These are phyloP conservation scores for Rhaphigaster nebulosa DNA, from an alignment of 2,888 invertebrate species.

Conservation along the genomic window DNA sequence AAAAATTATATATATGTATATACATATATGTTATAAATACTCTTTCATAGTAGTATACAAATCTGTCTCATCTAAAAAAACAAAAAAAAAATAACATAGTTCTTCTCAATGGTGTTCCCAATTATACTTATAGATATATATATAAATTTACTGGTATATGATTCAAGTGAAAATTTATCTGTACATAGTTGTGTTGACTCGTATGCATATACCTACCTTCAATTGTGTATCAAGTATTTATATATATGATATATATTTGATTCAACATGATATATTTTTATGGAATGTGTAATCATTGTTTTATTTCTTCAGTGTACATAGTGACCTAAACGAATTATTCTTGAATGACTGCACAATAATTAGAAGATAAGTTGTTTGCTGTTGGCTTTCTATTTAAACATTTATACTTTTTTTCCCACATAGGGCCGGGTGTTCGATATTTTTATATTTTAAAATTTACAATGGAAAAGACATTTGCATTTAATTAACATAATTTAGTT, in stretches of 20 bases:
- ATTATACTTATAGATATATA: slow-evolving; percentile 14
- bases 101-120: slow-evolving; percentile 24
- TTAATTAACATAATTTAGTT: neutral
- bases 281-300: slow-evolving; percentile 55
- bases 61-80: slow-evolving; percentile 9
- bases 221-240: slow-evolving; percentile 47
- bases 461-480: slow-evolving; percentile 16
- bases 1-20: slow-evolving; percentile 52
- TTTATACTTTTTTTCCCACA: slow-evolving; percentile 20
- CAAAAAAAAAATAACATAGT: neutral
- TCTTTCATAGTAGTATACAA: slow-evolving; percentile 10
- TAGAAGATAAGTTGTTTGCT: slow-evolving; percentile 51
- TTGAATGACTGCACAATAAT: slow-evolving; percentile 55
- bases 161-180: slow-evolving; percentile 18
- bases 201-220: slow-evolving; percentile 51
- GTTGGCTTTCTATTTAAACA: slow-evolving; percentile 43
- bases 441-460: slow-evolving; percentile 3
- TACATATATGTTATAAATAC: slow-evolving; percentile 50
- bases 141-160: slow-evolving; percentile 8
- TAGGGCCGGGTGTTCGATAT: slow-evolving; percentile 45
- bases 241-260: slow-evolving; percentile 54
- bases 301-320: slow-evolving; percentile 51
- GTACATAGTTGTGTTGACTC: slow-evolving; percentile 45
- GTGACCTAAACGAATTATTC: slow-evolving; percentile 47
- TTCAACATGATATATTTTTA: slow-evolving; percentile 58